phyloP scores from a whole-genome alignment of 37 sponge, comb jelly and placozoan genomes.

The Spongilla lacustris region DNA sequence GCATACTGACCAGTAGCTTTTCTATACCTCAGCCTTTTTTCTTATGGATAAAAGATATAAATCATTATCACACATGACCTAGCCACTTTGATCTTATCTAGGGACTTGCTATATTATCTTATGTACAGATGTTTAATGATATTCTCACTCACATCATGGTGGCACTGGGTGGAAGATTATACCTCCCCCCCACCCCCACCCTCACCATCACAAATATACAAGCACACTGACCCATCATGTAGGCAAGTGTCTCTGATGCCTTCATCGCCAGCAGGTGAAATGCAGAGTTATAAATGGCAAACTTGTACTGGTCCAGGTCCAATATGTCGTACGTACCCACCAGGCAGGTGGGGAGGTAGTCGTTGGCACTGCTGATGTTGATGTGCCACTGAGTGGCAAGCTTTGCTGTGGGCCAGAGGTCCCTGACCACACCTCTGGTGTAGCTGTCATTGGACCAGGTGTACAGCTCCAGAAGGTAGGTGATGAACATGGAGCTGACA shows the following conservation, averaged over 20 bases:
- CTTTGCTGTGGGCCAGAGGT: slow-evolving; percentile 17
- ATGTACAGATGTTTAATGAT: too few species aligned
- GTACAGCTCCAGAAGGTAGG: slow-evolving; percentile 22
- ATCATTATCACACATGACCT: too few species aligned
- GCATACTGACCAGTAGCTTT: too few species aligned
- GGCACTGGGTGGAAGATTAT: too few species aligned
- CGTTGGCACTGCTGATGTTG: background rate
- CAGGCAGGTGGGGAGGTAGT: background rate
- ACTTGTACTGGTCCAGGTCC: background rate
- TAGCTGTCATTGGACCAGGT: background rate
- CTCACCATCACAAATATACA: too few species aligned
- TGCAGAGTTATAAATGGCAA: background rate
- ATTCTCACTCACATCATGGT: too few species aligned
- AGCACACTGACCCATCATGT: background rate
- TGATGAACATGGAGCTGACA: slow-evolving; percentile 27
- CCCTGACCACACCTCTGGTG: background rate
- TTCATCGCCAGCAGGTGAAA: slow-evolving; percentile 22
- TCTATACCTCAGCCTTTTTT: too few species aligned
- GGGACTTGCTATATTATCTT: too few species aligned
- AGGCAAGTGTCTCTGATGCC: slow-evolving; percentile 10
- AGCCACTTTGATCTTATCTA: too few species aligned
- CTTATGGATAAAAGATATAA: too few species aligned
- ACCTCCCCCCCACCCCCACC: too few species aligned
- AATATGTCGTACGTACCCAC: slow-evolving; percentile 15
- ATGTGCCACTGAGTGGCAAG: slow-evolving; percentile 24